phyloP scores from a whole-genome alignment of 2,888 invertebrate genomes.

The Diabrotica balteata region DNA sequence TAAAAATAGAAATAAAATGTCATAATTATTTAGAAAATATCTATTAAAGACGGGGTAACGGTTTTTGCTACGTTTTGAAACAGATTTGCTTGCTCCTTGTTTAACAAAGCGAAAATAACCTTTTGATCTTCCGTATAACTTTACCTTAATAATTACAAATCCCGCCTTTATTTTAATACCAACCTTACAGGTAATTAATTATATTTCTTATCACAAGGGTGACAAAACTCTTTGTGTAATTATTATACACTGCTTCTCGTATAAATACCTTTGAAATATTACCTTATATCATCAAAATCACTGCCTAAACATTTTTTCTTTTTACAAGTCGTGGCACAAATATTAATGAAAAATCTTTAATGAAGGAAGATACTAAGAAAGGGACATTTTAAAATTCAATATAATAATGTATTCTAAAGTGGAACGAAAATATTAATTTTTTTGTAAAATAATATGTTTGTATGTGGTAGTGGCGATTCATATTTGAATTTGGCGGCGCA shows the following conservation, averaged over 20 bases:
- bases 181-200: conserved; percentile 7
- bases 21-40: not conserved
- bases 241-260: not conserved
- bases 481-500: too few species aligned
- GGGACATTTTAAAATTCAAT: too few species aligned
- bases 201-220: conserved; percentile 5
- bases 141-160: conserved; percentile 4
- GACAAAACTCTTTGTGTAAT: conserved; percentile 6
- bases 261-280: not conserved
- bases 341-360: too few species aligned
- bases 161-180: conserved; percentile 1
- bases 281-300: too few species aligned
- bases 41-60: not conserved
- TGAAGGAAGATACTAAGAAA: too few species aligned
- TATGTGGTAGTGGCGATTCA: too few species aligned
- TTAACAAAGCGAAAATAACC: conserved; percentile 2
- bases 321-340: too few species aligned
- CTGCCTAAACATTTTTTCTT: not conserved
- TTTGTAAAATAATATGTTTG: too few species aligned
- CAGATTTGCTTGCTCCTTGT: not conserved
- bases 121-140: conserved; percentile 6
- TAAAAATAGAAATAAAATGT: not conserved
- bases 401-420: too few species aligned
- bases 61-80: too few species aligned
- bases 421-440: too few species aligned